Evolutionary conservation across 2,113 vertebrate genomes (phyloP), one percentile per base, ranked within the genome.

Genomic region (Phyllostomus discolor): DNA sequence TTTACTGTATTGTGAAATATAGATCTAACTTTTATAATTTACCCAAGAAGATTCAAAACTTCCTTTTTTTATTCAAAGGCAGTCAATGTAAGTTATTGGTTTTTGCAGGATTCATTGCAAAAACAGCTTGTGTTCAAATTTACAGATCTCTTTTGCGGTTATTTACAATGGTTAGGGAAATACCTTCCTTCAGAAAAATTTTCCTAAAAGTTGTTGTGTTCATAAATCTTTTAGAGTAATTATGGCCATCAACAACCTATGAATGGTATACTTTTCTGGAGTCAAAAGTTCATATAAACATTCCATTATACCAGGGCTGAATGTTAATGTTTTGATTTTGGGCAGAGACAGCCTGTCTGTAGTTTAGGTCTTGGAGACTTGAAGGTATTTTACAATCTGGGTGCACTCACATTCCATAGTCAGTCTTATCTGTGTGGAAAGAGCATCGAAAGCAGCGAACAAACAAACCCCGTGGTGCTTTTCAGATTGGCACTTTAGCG

Each of bases 271-370:
- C 93, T 95, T 95, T 93, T 46, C 4, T 22, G 46, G 52, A 95
- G 95, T 98, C 95, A 97, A 72, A 95, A 97, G 97, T 98, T 97
- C 82, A 79, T 86, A 88, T 90, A 97, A 97, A 98, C 95, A 97
- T 87, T 96, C 73, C 67, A 54, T 16, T 88, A 82, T 69, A 66
- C n/a, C 35, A 67, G 48, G 41, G 79, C 48, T 95, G 59, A 16
- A 76, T 72, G 89, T 93, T 86, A 96, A 69, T 28, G 76, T 90
- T 96, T 97, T 94, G 85, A 91, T 91, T 96, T 75, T 90, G 57
- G 73, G 85, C 79, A 93, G 95, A 96, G 64, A 46, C 72, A 59
- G n/a, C 72, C 69, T 95, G 86, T 94, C 52, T 83, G 43, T 82
- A 14, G 90, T 90, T 95, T 38, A 22, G 11, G 41, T 89, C 48